Evolutionary conservation across 2,888 invertebrate genomes (phyloP).

Genomic region (Drosophila anomalata): DNA sequence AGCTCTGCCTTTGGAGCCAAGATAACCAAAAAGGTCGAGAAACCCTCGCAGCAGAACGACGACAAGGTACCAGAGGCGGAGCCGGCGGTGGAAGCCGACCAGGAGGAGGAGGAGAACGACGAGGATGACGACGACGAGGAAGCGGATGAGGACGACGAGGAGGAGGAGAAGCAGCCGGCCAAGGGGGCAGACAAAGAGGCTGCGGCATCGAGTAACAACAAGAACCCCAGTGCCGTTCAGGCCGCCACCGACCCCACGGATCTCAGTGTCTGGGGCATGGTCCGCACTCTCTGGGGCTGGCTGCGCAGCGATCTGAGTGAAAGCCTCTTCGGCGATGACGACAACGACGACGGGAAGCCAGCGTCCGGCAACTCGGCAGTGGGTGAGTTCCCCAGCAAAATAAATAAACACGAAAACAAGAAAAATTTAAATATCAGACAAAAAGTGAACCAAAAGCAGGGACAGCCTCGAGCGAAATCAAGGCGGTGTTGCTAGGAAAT

Average conservation of each 20-base stretch:
- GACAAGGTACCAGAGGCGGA: constrained; percentile 42
- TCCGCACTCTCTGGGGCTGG: constrained; percentile 81
- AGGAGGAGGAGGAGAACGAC: constrained; percentile 36
- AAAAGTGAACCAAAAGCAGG: constrained; percentile 1
- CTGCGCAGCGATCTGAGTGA: constrained; percentile 79
- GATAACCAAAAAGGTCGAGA: constrained; percentile 60
- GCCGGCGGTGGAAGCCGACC: constrained; percentile 31
- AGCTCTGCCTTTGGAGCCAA: constrained; percentile 64
- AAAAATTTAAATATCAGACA: constrained; percentile 3
- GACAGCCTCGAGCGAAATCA: not conserved
- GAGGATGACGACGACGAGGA: constrained; percentile 44
- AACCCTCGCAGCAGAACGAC: constrained; percentile 34
- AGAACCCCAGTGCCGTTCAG: constrained; percentile 67
- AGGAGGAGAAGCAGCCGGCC: constrained; percentile 24
- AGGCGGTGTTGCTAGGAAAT: not conserved
- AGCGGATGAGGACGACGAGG: constrained; percentile 33
- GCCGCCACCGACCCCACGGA: constrained; percentile 63
- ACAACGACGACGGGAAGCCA: constrained; percentile 58
- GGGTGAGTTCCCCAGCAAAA: constrained; percentile 60
- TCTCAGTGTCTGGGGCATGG: constrained; percentile 79
- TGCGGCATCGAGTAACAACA: constrained; percentile 43
- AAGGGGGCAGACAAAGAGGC: constrained; percentile 46
- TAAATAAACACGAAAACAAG: constrained; percentile 8
- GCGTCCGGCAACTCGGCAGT: constrained; percentile 51
- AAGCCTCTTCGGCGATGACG: constrained; percentile 73